phyloP scores from a whole-genome alignment of 2,113 vertebrate genomes.

The Gnathonemus echidnorhynchus region DNA sequence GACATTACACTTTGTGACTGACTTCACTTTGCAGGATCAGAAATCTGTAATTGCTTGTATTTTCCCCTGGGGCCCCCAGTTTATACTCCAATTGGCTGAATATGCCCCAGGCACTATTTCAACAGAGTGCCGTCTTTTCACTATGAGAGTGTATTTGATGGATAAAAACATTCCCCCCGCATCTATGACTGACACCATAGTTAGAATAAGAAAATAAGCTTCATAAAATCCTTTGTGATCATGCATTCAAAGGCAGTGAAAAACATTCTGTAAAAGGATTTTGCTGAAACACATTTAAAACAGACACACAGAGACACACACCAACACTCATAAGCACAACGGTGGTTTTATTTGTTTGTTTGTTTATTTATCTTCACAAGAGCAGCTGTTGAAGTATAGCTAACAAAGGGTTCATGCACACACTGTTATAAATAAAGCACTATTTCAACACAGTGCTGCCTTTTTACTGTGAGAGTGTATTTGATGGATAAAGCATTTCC shows the following conservation, averaged over 20 bases:
- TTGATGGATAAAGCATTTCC: slow-evolving; percentile 1
- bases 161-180: background rate
- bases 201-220: background rate
- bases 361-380: background rate
- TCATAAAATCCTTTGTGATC: background rate
- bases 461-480: background rate
- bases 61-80: slow-evolving; percentile 24
- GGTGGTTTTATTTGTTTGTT: background rate
- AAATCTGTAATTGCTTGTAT: slow-evolving; percentile 32
- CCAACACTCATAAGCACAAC: background rate
- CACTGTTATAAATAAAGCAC: background rate
- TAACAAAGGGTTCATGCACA: background rate
- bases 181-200: background rate
- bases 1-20: slow-evolving; percentile 13
- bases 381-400: background rate
- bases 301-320: background rate
- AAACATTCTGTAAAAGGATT: background rate
- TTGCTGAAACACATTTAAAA: background rate
- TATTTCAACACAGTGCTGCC: background rate
- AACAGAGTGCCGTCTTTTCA: background rate
- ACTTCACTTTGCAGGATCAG: slow-evolving; percentile 36
- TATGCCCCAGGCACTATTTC: slow-evolving; percentile 8
- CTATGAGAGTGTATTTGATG: background rate
- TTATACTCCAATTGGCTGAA: slow-evolving; percentile 4
- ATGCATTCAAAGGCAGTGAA: background rate